Base-by-base conservation (phyloP, 2,888 invertebrate species). In the Dyspetes luteomarginatus region DNA sequence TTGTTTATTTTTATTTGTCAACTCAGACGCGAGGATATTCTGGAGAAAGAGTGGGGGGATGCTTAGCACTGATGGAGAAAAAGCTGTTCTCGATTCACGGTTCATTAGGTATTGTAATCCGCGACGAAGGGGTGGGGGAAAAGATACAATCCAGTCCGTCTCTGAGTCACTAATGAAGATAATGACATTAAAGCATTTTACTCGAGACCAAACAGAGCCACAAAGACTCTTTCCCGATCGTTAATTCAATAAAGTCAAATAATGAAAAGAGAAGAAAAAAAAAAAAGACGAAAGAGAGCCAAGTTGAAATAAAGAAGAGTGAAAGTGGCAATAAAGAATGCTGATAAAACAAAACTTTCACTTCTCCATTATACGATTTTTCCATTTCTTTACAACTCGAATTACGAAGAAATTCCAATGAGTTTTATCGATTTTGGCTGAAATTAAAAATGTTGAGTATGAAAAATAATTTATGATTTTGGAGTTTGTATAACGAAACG, bases 21-120 rank as follows among this genome's bases (percentile, higher is more conserved):
- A 83, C 82, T 28, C 68, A 78, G 50, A 72, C 68, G 62, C 19
- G 62, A 19, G 56, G 19, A 50, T 48, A 36, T 30, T 45, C 45
- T 1, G 19, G 76, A 78, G 79, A 81, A 43, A 60, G 62, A n/a
- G 50, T 22, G 22, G 56, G 22, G 43, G 55, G 22, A 67, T 56
- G 74, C 24, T 48, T 52, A 69, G 22, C 48, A 45, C 22, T 45
- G 75, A 78, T 64, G 67, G 62, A 76, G 76, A 79, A 81, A 84
- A 84, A 81, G 82, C 83, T 73, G 67, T 69, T 82, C 82, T 79
- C 84, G 85, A 88, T 87, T 89, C 88, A 85, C 85, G 90, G 88
- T 91, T 92, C 91, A 91, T 92, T 91, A 91, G 90, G 86, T 91
- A 91, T 91, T 92, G 90, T 92, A 91, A 92, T 92, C 86, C 89